These are phyloP conservation scores for Nezara viridula DNA, from an alignment of 2,888 invertebrate genomes.

Conservation along the genomic window DNA sequence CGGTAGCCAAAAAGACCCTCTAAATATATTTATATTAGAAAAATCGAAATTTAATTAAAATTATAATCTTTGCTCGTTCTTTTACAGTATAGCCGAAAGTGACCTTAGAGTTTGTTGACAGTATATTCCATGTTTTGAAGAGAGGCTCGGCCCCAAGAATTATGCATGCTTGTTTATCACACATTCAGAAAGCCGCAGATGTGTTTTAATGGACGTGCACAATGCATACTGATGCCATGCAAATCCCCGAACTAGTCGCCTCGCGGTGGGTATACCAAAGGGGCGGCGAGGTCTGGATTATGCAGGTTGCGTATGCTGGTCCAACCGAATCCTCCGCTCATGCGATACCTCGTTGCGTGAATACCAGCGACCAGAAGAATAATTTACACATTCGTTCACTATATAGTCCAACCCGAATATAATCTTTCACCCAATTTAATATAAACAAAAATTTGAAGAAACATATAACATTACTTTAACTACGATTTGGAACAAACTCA, in stretches of 20 bases:
- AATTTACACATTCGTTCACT: too few relatives aligned
- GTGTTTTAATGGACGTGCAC: constrained; percentile 9
- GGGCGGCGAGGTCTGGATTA: neutral
- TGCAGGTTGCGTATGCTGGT: neutral
- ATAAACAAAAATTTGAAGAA: neutral
- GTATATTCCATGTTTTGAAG: neutral
- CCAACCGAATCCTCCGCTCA: neutral
- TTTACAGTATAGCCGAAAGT: neutral
- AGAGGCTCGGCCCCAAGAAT: neutral
- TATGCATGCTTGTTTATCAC: neutral
- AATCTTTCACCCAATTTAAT: neutral
- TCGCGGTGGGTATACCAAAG: neutral
- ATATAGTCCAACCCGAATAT: neutral
- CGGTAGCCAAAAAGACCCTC: too few relatives aligned
- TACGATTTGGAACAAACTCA: neutral
- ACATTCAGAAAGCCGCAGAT: neutral
- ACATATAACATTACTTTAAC: neutral
- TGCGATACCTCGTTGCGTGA: neutral
- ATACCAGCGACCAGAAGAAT: neutral
- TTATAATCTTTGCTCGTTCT: neutral
- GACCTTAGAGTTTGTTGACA: neutral
- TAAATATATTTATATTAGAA: too few relatives aligned
- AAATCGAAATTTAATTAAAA: too few relatives aligned
- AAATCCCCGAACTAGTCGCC: neutral
- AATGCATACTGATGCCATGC: constrained; percentile 33